A percentile compares a stretch with the other conserved stretches of the same genome.
Evolutionary conservation across 2,113 vertebrate genomes (phyloP).

Genomic region (Ptychochromis oligacanthus): DNA sequence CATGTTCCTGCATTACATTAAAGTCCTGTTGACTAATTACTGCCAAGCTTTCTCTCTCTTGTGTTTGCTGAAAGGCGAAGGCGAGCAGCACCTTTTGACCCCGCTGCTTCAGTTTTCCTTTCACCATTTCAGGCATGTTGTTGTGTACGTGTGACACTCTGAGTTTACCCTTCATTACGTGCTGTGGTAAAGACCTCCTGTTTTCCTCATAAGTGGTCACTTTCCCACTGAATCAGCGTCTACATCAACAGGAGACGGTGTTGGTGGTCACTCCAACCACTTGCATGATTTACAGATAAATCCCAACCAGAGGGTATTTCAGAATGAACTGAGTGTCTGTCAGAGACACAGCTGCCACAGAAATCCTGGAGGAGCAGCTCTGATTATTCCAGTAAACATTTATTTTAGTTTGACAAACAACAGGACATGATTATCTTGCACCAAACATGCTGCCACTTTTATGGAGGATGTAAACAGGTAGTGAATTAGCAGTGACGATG

Average conservation of each 20-base stretch:
- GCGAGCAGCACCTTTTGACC: conserved; percentile 16
- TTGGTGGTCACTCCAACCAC: background rate
- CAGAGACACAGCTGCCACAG: background rate
- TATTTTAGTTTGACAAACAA: conserved; percentile 47
- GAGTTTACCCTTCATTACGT: background rate
- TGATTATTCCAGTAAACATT: conserved; percentile 28
- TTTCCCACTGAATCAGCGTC: conserved; percentile 14
- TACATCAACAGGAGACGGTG: background rate
- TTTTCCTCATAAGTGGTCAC: conserved; percentile 6
- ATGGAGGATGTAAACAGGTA: conserved; percentile 69
- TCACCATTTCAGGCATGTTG: background rate
- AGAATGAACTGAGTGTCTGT: background rate
- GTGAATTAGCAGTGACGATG: conserved; percentile 43
- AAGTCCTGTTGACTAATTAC: conserved; percentile 15
- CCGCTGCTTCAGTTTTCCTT: background rate
- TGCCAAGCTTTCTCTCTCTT: background rate
- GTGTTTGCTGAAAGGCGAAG: background rate
- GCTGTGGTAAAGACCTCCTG: background rate
- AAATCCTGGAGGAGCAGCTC: background rate
- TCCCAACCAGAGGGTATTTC: background rate
- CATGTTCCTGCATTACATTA: conserved; percentile 24
- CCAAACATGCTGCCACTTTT: conserved; percentile 25
- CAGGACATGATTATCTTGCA: conserved; percentile 50
- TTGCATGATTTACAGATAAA: background rate
- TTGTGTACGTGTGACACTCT: background rate